Evolutionary conservation across 1,140 invertebrate species (phyloP).

Genomic region (Eupristina koningsbergeri): DNA sequence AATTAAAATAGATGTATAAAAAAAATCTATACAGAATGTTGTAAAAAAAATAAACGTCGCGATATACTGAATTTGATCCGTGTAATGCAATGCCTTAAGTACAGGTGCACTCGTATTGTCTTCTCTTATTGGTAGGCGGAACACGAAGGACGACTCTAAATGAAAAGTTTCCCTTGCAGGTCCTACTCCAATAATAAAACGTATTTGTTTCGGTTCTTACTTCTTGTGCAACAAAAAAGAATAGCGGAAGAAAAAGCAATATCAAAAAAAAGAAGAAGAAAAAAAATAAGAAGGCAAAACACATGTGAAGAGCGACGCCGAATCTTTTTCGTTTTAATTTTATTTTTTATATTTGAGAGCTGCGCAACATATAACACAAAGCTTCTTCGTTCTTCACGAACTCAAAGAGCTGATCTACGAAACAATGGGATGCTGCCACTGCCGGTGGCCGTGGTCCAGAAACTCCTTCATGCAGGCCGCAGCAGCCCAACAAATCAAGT

Average conservation of each 20-base stretch:
- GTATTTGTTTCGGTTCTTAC: background rate
- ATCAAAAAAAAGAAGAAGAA: background rate
- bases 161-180: conserved; percentile 39
- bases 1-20: background rate
- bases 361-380: background rate
- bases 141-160: conserved; percentile 37
- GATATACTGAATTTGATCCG: background rate
- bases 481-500: background rate
- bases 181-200: background rate
- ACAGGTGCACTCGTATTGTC: conserved; percentile 35
- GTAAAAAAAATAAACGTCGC: background rate
- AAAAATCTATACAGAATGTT: background rate
- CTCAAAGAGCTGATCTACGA: conserved; percentile 15
- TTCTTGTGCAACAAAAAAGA: background rate
- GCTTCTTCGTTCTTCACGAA: conserved; percentile 9
- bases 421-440: conserved; percentile 42
- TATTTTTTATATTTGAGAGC: conserved; percentile 3
- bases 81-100: conserved; percentile 38
- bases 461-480: conserved; percentile 31
- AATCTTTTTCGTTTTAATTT: background rate
- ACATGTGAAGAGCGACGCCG: conserved; percentile 36
- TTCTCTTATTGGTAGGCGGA: background rate
- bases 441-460: conserved; percentile 31
- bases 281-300: conserved; percentile 22
- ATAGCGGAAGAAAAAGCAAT: background rate